These are phyloP conservation scores for Esperia sulphurella DNA, from an alignment of 2,888 invertebrate species.

Conservation along the genomic window DNA sequence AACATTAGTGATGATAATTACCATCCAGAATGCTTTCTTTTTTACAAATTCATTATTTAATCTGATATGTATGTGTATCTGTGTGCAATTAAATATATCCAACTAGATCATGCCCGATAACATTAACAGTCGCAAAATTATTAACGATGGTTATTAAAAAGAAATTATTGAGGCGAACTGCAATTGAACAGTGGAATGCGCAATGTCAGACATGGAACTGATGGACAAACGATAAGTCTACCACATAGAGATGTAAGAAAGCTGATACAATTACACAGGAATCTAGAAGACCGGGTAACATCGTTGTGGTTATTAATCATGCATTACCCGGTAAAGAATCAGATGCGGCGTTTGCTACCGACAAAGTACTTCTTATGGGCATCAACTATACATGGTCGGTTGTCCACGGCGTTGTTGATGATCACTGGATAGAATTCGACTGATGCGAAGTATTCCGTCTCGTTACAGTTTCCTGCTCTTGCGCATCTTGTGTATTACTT, in stretches of 20 bases:
- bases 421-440: conserved; percentile 26
- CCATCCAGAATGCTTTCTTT: no score
- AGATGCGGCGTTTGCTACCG: conserved; percentile 21
- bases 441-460: conserved; percentile 26
- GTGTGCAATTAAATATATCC: no score
- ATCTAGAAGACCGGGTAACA: conserved; percentile 61
- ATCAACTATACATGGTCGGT: conserved; percentile 22
- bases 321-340: conserved; percentile 36
- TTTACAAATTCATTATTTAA: no score
- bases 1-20: no score
- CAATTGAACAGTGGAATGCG: background rate
- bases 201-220: conserved; percentile 5
- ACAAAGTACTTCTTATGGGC: conserved; percentile 4
- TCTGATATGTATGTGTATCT: no score
- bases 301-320: conserved; percentile 57
- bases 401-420: conserved; percentile 25
- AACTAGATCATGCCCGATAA: no score
- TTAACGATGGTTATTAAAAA: background rate
- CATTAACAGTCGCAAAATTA: background rate
- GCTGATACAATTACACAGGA: conserved; percentile 58
- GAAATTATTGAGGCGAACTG: background rate
- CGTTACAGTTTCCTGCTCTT: conserved; percentile 35
- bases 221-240: conserved; percentile 7
- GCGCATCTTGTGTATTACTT: conserved; percentile 25
- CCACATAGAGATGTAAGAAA: conserved; percentile 42